A percentile compares a stretch with the other conserved stretches of the same genome.
Evolutionary conservation across 2,888 invertebrate species (phyloP).

Genomic region (Phasia obesa): DNA sequence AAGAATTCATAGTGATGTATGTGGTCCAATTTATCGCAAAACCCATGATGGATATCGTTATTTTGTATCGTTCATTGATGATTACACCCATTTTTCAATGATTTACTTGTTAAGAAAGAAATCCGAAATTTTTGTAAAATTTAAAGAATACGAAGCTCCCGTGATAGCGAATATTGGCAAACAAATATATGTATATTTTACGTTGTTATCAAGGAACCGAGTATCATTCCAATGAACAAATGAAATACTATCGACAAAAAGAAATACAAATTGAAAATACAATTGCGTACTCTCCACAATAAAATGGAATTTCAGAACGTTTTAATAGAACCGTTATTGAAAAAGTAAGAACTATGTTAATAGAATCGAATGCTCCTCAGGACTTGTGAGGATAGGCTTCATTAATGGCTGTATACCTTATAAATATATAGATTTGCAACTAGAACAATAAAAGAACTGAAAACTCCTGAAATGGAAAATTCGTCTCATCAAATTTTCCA

Average conservation of each 20-base stretch:
- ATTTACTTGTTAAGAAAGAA: background rate
- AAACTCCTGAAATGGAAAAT: constrained; percentile 5
- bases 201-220: too few species aligned
- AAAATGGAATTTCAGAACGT: constrained; percentile 16
- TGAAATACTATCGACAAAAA: background rate
- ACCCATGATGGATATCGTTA: constrained; percentile 29
- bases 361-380: constrained; percentile 18
- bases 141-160: background rate
- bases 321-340: background rate
- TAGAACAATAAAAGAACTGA: background rate
- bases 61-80: constrained; percentile 27
- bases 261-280: constrained; percentile 22
- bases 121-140: background rate
- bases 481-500: background rate
- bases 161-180: constrained; percentile 4
- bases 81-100: constrained; percentile 8
- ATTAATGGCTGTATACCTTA: constrained; percentile 1
- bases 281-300: constrained; percentile 4
- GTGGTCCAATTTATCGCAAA: constrained; percentile 36
- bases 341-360: background rate
- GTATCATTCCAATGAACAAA: background rate
- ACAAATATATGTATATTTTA: too few species aligned
- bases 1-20: constrained; percentile 58
- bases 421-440: constrained; percentile 15
- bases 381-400: background rate